Evolutionary conservation across 2,113 vertebrate species (phyloP).

Genomic region (Istiophorus platypterus): DNA sequence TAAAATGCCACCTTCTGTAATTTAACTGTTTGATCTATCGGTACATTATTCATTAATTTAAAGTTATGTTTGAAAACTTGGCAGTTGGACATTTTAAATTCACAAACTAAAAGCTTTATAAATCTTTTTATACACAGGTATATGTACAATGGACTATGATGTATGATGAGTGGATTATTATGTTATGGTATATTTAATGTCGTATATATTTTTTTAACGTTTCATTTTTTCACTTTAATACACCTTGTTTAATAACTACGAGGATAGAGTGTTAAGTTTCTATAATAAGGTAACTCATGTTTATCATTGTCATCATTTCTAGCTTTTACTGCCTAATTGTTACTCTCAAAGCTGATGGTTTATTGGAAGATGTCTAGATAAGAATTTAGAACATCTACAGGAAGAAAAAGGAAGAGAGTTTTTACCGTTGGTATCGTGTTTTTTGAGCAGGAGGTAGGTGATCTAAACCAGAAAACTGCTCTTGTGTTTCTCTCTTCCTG

Average conservation of each 20-base stretch:
- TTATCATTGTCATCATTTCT: no score
- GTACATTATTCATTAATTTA: background rate
- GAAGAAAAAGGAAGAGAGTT: background rate
- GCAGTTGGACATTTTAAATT: background rate
- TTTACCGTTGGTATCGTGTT: background rate
- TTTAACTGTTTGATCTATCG: background rate
- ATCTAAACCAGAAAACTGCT: background rate
- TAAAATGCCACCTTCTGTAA: background rate
- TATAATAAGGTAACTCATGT: no score
- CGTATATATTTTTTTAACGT: no score
- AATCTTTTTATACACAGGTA: no score
- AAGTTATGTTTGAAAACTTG: background rate
- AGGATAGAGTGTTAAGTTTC: no score
- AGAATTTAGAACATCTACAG: background rate
- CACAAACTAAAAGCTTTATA: background rate
- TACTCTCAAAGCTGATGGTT: no score
- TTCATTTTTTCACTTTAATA: no score
- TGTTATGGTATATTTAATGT: background rate
- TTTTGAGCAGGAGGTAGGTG: background rate
- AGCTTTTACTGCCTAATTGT: no score
- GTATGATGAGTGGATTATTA: background rate
- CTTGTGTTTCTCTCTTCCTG: background rate
- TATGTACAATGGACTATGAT: no score
- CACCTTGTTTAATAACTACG: no score
- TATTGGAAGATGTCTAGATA: no score